Base-by-base conservation (phyloP, 1,140 invertebrate species). In the Lithobius niger region DNA sequence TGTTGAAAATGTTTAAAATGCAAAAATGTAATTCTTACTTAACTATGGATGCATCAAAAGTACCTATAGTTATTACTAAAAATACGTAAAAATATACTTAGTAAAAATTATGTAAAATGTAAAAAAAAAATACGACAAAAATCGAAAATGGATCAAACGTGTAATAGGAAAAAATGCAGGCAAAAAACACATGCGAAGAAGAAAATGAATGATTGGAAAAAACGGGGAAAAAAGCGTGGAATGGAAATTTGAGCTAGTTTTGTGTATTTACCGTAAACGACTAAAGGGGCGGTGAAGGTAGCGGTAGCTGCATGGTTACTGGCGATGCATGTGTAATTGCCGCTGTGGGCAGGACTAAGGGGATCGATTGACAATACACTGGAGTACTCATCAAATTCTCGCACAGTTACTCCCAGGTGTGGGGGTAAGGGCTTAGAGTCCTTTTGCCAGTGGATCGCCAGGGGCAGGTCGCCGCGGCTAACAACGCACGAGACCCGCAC, bases 401-500 rank as follows among this genome's bases (percentile, higher is more conserved):
- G 66, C 54, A 69, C 64, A 19, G 58, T 59, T 31, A 72, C 62
- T 40, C 43, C 49, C 18, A 67, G 59, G 43, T 69, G 66, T 13
- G 65, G 65, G 0, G 66, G 60, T 27, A 73, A 66, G 6, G 59
- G 55, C 19, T 60, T 19, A 21, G 66, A 67, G 58, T 74, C 69
- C 55, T 72, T 72, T 24, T 65, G 62, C 72, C 72, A 74, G 22
- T 60, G 55, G 22, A 74, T 65, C 27, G 62, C 61, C 15, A 74
- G 62, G 21, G 72, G 72, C 28, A 67, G 62, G 57, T 74, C 72
- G 6, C 72, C 72, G 54, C 92, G 88, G 65, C 91, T 82, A 60
- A 96, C 88, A 65, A 90, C 86, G 72, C 93, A 97, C 55, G 89
- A 86, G 59, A 96, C 86, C 10, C 69, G 68, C 2, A 73, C 67